Percentiles rank a stretch among this genome's conserved stretches.
Conservation (phyloP, 2,888 invertebrate species). For the Rotaria socialis region DNA sequence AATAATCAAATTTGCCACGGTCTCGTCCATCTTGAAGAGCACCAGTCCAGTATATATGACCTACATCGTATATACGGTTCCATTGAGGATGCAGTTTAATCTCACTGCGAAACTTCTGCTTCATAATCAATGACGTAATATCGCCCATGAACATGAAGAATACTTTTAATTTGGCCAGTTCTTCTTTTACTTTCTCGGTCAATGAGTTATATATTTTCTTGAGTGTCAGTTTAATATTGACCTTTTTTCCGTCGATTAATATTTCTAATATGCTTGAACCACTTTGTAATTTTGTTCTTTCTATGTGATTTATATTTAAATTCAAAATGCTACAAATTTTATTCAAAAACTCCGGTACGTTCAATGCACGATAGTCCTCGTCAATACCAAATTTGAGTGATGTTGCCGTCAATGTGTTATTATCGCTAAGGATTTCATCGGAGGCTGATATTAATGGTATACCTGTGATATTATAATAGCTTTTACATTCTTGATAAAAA, state of each 20-base stretch:
- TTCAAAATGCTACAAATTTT: not conserved
- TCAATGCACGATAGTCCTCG: not conserved
- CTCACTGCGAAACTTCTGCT: not conserved
- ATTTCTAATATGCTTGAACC: not conserved
- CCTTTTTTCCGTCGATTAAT: not conserved
- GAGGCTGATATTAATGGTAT: too few species aligned
- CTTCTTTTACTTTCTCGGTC: not conserved
- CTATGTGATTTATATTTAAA: not conserved
- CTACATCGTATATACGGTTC: not conserved
- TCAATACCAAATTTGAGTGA: too few species aligned
- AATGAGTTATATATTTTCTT: not conserved
- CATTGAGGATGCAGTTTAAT: constrained; percentile 3
- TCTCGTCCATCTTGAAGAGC: not conserved
- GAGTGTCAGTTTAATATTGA: not conserved
- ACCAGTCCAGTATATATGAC: not conserved
- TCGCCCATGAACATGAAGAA: not conserved
- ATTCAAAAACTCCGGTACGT: not conserved
- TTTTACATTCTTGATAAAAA: too few species aligned
- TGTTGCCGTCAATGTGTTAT: too few species aligned
- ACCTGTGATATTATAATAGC: too few species aligned
- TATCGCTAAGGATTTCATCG: too few species aligned
- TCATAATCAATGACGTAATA: not conserved
- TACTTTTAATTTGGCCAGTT: not conserved
- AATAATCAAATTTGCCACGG: not conserved
- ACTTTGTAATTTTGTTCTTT: not conserved